These are phyloP conservation scores for Solenodon paradoxus DNA, from an alignment of 2,113 vertebrate genomes.

Conservation along the genomic window DNA sequence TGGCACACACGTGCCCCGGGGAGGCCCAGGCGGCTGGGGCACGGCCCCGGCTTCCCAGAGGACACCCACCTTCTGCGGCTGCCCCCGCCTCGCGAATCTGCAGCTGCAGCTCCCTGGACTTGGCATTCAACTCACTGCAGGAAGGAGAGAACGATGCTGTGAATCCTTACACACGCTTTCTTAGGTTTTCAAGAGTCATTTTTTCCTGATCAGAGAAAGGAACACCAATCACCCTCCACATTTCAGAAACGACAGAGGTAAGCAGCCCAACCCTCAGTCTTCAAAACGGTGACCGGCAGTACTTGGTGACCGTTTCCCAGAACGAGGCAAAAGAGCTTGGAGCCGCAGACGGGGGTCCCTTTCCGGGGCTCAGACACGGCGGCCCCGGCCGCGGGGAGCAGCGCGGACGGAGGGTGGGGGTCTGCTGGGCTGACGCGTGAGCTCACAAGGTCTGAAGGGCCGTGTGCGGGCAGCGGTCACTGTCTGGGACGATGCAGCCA, in stretches of 20 bases:
- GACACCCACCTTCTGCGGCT: constrained; percentile 87
- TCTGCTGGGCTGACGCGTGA: no score
- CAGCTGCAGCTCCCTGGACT: constrained; percentile 91
- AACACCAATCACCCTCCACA: neutral
- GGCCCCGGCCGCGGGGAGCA: neutral
- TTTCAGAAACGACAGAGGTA: neutral
- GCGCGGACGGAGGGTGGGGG: neutral
- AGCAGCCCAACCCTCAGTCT: neutral
- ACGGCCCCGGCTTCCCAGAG: neutral
- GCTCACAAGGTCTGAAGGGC: no score
- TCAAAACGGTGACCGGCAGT: neutral
- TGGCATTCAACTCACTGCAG: constrained; percentile 93
- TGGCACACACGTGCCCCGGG: no score
- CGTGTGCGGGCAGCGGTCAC: no score
- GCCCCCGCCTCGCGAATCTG: constrained; percentile 85
- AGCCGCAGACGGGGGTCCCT: fast-evolving
- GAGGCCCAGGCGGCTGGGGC: neutral
- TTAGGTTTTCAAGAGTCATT: neutral
- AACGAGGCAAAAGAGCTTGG: fast-evolving
- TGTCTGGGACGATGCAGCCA: no score
- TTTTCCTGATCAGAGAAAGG: neutral
- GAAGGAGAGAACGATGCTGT: constrained; percentile 26
- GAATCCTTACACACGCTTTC: neutral
- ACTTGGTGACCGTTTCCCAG: neutral
- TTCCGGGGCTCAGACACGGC: fast-evolving